Evolutionary conservation across 2,888 invertebrate species (phyloP).

Genomic region (Gisinianus flammeolus): DNA sequence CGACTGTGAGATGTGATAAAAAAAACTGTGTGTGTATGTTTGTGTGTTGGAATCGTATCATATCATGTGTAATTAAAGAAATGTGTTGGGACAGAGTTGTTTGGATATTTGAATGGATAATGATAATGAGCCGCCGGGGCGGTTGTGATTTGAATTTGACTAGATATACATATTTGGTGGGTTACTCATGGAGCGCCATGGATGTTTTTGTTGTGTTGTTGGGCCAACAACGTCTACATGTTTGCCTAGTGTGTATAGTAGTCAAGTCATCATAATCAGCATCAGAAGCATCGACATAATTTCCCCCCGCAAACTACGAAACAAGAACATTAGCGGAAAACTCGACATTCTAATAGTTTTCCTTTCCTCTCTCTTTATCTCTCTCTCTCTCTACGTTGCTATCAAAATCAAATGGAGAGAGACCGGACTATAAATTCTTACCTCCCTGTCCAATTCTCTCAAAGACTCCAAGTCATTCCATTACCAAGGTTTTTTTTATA

Average conservation of each 20-base stretch:
- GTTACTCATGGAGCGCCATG: no score
- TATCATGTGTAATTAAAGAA: constrained; percentile 3
- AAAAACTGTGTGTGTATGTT: no score
- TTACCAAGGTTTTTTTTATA: not conserved
- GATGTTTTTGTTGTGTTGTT: no score
- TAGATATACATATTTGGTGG: not conserved
- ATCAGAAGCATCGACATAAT: constrained; percentile 1
- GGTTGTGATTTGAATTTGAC: not conserved
- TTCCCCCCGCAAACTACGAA: not conserved
- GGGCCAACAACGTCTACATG: no score
- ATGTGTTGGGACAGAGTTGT: not conserved
- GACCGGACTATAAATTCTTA: not conserved
- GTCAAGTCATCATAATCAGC: not conserved
- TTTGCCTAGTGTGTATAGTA: not conserved
- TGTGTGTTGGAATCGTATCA: not conserved
- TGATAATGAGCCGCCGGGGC: not conserved
- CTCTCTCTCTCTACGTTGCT: not conserved
- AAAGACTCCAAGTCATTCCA: no score
- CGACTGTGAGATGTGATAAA: no score
- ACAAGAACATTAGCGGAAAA: constrained; percentile 5
- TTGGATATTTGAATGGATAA: not conserved
- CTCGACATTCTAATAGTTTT: not conserved
- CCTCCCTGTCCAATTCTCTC: not conserved
- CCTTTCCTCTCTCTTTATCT: not conserved
- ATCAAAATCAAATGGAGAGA: no score